Base-by-base conservation (phyloP, 2,113 vertebrate genomes). In the Tragelaphus scriptus region DNA sequence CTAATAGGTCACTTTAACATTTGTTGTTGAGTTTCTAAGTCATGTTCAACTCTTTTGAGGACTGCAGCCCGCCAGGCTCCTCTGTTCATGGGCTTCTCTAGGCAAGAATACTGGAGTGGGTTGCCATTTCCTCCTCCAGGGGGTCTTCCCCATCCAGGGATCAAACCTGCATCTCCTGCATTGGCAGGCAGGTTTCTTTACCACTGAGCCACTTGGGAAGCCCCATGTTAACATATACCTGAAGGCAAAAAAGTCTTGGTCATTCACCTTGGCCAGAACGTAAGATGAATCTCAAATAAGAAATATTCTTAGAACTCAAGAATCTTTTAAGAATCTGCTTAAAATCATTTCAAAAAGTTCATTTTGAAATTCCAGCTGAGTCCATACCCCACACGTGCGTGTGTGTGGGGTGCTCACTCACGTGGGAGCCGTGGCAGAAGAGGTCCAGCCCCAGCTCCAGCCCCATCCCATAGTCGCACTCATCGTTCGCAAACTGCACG, bases 371-470 rank as follows among this genome's bases (percentile, higher is more conserved):
- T 82, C 19, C 44, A 71, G 19, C 47, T 51, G 36, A 75, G n/a
- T 55, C 71, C 16, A 19, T 0, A 63, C 2, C 40, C 68, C 30
- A 17, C 26, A 9, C 2, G 7, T 10, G 7, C 9, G 49, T 3
- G 51, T 15, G 51, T 51, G n/a, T 0, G 2, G 15, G 4, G 14
- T 2, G 32, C 36, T 80, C 84, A 99, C 99, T 99, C 97, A 99
- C 99, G 10, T 99, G 99, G 9, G 99, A 99, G 58, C 99, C 99
- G 0, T n/a, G n/a, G n/a, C n/a, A n/a, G n/a, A n/a, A n/a, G n/a
- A n/a, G n/a, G n/a, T n/a, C n/a, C n/a, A n/a, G n/a, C n/a, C n/a
- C n/a, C n/a, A n/a, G n/a, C n/a, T n/a, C n/a, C n/a, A n/a, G n/a
- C n/a, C n/a, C n/a, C n/a, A n/a, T n/a, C n/a, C n/a, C n/a, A n/a